Base-by-base conservation (phyloP, 2,797 vertebrate genomes). In the Neosilurus mollespiculum region DNA sequence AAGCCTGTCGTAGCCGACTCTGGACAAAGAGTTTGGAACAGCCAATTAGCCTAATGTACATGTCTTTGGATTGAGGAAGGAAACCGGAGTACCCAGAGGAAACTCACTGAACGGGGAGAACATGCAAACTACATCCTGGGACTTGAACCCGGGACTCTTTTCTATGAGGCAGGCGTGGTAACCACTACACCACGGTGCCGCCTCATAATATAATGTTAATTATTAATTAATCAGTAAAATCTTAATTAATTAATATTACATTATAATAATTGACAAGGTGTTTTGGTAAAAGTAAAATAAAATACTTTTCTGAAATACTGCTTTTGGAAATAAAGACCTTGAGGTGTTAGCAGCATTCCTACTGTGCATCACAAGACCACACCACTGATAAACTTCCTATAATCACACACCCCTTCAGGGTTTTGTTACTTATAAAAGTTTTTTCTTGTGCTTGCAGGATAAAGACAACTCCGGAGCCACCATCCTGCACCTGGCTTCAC, bases 381-480 rank as follows among this genome's bases (percentile, higher is more conserved):
- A 51, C 7, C 3, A 1, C 20, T 70, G 37, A n/a, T 83, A 18
- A 53, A 56, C 73, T 78, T 54, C 15, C n/a, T 2, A 18, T 51
- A 30, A 58, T 26, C 20, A 3, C 15, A 58, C 20, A 58, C 22
- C 34, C 10, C 8, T 73, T 1, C 4, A 43, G 8, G 22, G 30
- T 4, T 24, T 49, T 24, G 49, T 43, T 9, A 0, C 56, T 16
- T 77, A 37, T 61, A 37, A 22, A 18, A 62, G 78, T 20, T 62
- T 14, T 82, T n/a, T 81, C 15, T 81, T 16, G 49, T 79, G 56
- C 81, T 66, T 82, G 26, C 91, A 99, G 98, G 95, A 96, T 89
- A 95, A 92, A 88, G 98, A 99, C 92, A 96, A 94, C 90, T 98
- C 97, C 2, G 98, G 98, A 86, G 98, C 98, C 91, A 98, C 97